A percentile compares a stretch with the other conserved stretches of the same genome.
Evolutionary conservation across 2,888 invertebrate genomes (phyloP).

Genomic region (Oxycera nigricornis): DNA sequence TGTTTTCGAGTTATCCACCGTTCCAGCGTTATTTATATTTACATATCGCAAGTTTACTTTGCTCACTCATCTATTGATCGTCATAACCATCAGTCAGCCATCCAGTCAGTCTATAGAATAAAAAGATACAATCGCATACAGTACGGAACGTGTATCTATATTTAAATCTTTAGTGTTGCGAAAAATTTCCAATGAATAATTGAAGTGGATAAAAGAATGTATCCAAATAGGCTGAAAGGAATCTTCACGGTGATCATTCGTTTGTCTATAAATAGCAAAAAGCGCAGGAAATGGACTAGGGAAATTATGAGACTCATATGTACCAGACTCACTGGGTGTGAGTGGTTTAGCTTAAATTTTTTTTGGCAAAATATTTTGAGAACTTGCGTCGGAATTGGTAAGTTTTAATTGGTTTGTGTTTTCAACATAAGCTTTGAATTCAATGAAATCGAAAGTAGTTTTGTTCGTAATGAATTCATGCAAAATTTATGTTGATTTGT

Average conservation of each 20-base stretch:
- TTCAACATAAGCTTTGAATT: no score
- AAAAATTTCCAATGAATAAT: conserved; percentile 15
- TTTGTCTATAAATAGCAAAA: not conserved
- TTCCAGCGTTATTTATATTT: not conserved
- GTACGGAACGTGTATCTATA: not conserved
- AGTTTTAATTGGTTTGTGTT: no score
- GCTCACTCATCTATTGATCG: no score
- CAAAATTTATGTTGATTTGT: no score
- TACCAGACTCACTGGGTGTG: not conserved
- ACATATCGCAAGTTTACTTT: not conserved
- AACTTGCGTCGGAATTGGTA: not conserved
- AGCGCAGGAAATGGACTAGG: not conserved
- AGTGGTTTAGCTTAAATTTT: not conserved
- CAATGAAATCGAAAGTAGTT: no score
- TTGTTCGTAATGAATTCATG: no score
- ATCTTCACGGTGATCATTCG: not conserved
- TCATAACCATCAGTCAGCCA: no score
- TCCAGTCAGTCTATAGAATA: no score
- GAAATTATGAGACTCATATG: not conserved
- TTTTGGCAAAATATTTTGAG: conserved; percentile 4
- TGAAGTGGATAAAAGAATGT: not conserved
- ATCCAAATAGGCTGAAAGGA: not conserved
- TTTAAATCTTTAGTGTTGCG: not conserved
- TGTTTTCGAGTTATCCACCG: not conserved
- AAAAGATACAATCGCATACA: no score